A percentile compares a stretch with the other conserved stretches of the same genome.
These are phyloP conservation scores for Chaetophractus vellerosus DNA, from an alignment of 2,797 vertebrate genomes.

Conservation along the genomic window DNA sequence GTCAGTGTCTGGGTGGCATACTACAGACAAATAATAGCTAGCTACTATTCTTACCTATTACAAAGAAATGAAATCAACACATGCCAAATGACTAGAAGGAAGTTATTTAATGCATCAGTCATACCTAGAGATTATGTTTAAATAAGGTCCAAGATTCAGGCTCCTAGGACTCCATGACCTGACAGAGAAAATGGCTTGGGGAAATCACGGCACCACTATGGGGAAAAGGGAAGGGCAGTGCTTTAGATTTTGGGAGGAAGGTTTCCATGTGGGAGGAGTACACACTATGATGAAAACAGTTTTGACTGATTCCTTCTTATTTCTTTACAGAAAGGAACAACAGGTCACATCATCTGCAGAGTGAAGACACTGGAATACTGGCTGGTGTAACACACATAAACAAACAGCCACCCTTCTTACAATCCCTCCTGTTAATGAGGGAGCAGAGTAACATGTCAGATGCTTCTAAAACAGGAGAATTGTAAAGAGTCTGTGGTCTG, in stretches of 20 bases:
- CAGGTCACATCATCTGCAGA: conserved; percentile 66
- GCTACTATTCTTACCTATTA: background rate
- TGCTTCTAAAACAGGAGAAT: conserved; percentile 60
- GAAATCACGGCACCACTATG: background rate
- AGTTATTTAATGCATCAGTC: background rate
- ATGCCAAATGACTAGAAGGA: background rate
- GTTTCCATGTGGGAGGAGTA: background rate
- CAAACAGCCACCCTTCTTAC: conserved; percentile 68
- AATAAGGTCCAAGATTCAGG: background rate
- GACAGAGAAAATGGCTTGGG: background rate
- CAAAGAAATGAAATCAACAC: background rate
- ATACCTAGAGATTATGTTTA: background rate
- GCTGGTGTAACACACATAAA: conserved; percentile 67
- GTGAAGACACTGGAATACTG: conserved; percentile 69
- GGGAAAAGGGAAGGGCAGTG: background rate
- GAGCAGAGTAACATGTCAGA: conserved; percentile 71
- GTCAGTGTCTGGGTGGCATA: background rate
- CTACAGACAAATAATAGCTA: background rate
- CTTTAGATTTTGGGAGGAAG: background rate
- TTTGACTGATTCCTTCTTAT: conserved; percentile 81
- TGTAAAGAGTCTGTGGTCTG: conserved; percentile 37
- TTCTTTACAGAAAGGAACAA: conserved; percentile 74
- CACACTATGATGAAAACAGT: conserved; percentile 57
- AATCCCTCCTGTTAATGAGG: background rate
- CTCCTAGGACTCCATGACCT: background rate